phyloP scores from a whole-genome alignment of 64 coral and sea anemone genomes.

The Trachythela sp. region DNA sequence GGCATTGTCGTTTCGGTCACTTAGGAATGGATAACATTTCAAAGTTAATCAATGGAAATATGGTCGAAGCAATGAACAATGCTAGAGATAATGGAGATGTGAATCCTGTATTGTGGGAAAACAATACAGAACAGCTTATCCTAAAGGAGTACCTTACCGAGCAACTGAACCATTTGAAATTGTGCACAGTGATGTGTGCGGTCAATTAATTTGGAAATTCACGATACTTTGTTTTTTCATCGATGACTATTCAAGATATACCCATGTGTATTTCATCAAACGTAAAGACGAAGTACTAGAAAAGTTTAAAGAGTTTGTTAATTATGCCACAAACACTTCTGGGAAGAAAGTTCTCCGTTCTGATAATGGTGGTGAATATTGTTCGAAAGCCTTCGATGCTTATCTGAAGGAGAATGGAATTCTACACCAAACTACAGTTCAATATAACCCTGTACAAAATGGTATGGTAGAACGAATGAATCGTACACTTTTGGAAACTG shows the following conservation, averaged over 20 bases:
- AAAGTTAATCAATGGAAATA: too few species aligned
- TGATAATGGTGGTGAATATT: conserved; percentile 1
- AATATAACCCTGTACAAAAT: not conserved
- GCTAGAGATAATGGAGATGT: too few species aligned
- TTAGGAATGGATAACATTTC: too few species aligned
- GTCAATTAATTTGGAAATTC: not conserved
- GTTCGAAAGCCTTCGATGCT: not conserved
- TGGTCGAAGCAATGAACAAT: too few species aligned
- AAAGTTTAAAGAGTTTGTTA: not conserved
- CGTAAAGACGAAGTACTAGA: not conserved
- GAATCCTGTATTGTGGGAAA: too few species aligned
- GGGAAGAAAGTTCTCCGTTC: not conserved
- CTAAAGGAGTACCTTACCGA: too few species aligned
- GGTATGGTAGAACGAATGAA: not conserved
- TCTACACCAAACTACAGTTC: not conserved
- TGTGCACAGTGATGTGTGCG: too few species aligned
- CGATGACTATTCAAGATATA: not conserved
- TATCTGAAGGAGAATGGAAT: not conserved
- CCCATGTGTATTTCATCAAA: not conserved
- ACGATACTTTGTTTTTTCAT: not conserved
- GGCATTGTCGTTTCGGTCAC: too few species aligned
- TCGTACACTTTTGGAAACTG: not conserved
- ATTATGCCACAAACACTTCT: not conserved
- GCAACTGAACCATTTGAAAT: too few species aligned
- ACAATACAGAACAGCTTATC: too few species aligned